Evolutionary conservation across 1,140 invertebrate species (phyloP), one percentile per base, ranked within the genome.

Genomic region (Eriosoma lanigerum): DNA sequence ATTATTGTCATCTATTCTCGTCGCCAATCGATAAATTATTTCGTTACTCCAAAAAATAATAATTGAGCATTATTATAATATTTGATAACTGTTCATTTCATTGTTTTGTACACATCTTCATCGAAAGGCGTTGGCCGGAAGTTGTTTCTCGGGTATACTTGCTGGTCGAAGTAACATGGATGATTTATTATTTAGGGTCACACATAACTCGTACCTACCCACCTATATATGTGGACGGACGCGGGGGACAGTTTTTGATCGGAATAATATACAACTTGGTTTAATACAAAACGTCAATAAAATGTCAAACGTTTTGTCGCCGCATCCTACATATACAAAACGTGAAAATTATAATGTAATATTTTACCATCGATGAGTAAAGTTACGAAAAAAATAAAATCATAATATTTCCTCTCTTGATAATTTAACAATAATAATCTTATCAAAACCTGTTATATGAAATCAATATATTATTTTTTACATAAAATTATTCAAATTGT

Each of bases 71-170:
- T 6, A n/a, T n/a, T 24, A 15, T 68, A 68, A 46, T 68, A 68
- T 68, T 68, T 38, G n/a, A 68, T 68, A 24, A 68, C n/a, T 12
- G 64, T 68, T 68, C n/a, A 68, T 46, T 68, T 68, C 64, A 46
- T 38, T n/a, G 13, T n/a, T 46, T 46, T 44, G 21, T 68, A 68
- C 48, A 48, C 44, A 26, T 68, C 44, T 17, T 38, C 21, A 68
- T 46, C 44, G 32, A 17, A 26, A 68, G 44, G 66, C 66, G 66
- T 68, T 26, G 15, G 38, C 64, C 66, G 66, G 38, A 48, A 68
- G 66, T 68, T 68, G 66, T 68, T 68, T 68, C 44, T 68, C 66
- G 44, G 44, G 48, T 68, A 38, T 48, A 68, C 66, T 68, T 68
- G 46, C 66, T 68, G 38, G 66, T 68, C 24, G 66, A 48, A n/a